Evolutionary conservation across 1,140 invertebrate genomes (phyloP).

Genomic region (Zaprionus inermis): DNA sequence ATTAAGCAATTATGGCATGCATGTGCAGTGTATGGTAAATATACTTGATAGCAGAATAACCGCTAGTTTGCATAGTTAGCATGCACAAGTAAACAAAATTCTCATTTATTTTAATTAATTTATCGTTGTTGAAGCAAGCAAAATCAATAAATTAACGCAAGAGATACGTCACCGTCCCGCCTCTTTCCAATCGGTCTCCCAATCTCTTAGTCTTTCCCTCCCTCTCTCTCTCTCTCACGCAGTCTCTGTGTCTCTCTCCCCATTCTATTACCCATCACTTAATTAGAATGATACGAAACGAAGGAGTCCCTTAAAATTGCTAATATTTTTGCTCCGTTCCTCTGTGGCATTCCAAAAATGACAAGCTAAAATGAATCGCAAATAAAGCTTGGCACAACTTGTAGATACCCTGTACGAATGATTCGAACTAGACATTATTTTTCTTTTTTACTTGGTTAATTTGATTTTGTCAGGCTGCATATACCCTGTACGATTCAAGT

Average conservation of each 20-base stretch:
- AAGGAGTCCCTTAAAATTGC: not conserved
- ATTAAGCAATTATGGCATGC: conserved; percentile 10
- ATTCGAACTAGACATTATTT: not conserved
- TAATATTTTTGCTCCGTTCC: conserved; percentile 21
- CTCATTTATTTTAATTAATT: conserved; percentile 46
- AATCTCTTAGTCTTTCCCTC: not conserved
- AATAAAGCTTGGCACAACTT: not conserved
- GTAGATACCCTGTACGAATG: not conserved
- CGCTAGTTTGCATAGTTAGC: not conserved
- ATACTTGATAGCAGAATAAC: not conserved
- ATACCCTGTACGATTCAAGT: not conserved
- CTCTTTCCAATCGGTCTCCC: no score
- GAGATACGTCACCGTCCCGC: not conserved
- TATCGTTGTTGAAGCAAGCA: conserved; percentile 13
- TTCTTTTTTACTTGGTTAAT: not conserved
- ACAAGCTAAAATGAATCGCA: not conserved
- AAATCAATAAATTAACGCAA: conserved; percentile 39
- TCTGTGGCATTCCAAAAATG: not conserved
- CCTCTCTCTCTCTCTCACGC: not conserved
- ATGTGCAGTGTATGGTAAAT: not conserved
- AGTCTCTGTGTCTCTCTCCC: no score
- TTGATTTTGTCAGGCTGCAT: no score
- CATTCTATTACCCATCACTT: conserved; percentile 7
- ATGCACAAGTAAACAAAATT: conserved; percentile 28
- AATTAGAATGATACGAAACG: conserved; percentile 21